Evolutionary conservation across 2,113 vertebrate genomes (phyloP), one percentile per base, ranked within the genome.

Genomic region (Misgurnus anguillicaudatus): DNA sequence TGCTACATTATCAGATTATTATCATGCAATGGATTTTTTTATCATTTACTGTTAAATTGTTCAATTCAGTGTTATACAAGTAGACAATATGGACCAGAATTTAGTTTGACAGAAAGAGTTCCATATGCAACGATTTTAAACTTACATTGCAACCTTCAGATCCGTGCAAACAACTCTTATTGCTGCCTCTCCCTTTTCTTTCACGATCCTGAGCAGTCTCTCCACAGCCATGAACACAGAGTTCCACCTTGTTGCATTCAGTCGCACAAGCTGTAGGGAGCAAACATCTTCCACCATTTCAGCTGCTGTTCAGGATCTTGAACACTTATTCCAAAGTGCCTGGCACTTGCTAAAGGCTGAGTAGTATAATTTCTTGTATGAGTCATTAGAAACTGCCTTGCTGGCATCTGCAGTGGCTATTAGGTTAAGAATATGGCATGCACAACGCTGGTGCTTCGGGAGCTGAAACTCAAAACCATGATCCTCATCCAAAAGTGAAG

Each of bases 171-270:
- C 14, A 39, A 14, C 38, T 68, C 45, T 77, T 7, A 84, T 73
- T 17, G 77, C 11, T 24, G 17, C 64, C 64, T 78, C 82, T 79
- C 77, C 77, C 57, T 78, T 79, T 4, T 84, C 73, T 70, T 68
- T 79, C 2, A 78, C n/a, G 36, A 84, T 83, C 16, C 69, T 78
- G n/a, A 82, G 60, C 80, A 31, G 24, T n/a, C 24, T 70, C 47
- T 85, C 84, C 74, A 80, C 78, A 19, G 80, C 67, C 62, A 82
- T 19, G 63, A 83, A 85, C 45, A 85, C 9, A 9, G 77, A 86
- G 60, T 84, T 86, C 80, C 70, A 86, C 45, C 77, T 77, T 13
- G 77, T 84, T 1, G 41, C 10, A 72, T 75, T 78, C 3, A 61
- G 84, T 13, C 73, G 4, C 17, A 82, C 6, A 6, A 86, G 48